Conservation (phyloP, 2,888 invertebrate species). For the Habrosyne pyritoides region DNA sequence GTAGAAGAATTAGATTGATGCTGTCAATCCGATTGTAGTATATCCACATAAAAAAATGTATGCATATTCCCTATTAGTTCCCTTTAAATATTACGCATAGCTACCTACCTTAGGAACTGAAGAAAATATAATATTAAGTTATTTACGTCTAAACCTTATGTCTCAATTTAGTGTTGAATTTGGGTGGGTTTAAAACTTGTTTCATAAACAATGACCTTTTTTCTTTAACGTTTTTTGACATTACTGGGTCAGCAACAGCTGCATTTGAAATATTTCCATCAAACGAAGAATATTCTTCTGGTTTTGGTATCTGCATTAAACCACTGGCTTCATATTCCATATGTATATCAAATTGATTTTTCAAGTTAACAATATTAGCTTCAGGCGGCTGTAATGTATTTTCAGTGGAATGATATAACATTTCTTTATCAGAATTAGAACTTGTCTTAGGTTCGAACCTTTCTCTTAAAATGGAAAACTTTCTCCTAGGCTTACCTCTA, state of each 20-base stretch:
- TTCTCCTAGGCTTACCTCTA: slow-evolving; percentile 77
- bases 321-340: slow-evolving; percentile 15
- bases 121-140: slow-evolving; percentile 3
- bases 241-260: slow-evolving; percentile 29
- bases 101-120: slow-evolving; percentile 2
- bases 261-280: slow-evolving; percentile 17
- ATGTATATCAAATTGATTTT: slow-evolving; percentile 49
- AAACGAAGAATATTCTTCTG: slow-evolving; percentile 18
- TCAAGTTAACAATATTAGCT: slow-evolving; percentile 49
- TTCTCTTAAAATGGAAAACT: slow-evolving; percentile 84
- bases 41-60: too few species aligned
- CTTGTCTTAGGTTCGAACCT: slow-evolving; percentile 80
- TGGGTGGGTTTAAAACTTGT: slow-evolving; percentile 83
- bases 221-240: slow-evolving; percentile 72
- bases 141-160: slow-evolving; percentile 55
- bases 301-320: slow-evolving; percentile 19
- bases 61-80: too few species aligned
- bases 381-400: slow-evolving; percentile 52
- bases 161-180: slow-evolving; percentile 76
- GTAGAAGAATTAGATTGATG: too few species aligned
- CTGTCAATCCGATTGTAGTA: too few species aligned
- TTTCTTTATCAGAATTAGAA: slow-evolving; percentile 75
- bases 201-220: slow-evolving; percentile 82
- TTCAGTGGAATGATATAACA: slow-evolving; percentile 67
- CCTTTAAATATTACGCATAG: too few species aligned